These are phyloP conservation scores for Emesis castigata DNA, from an alignment of 2,888 invertebrate genomes.

Conservation along the genomic window DNA sequence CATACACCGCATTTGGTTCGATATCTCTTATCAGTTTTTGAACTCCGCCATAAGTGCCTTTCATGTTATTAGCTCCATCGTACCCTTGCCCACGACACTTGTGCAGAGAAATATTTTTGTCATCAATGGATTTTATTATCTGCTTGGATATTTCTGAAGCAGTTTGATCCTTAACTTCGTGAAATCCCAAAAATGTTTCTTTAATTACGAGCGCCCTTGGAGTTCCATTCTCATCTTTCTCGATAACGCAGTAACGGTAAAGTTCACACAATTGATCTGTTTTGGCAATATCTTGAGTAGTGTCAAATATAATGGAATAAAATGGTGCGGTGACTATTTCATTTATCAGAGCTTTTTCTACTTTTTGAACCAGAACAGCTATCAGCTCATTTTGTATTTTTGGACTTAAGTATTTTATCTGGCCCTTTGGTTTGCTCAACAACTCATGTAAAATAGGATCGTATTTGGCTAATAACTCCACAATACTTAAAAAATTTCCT, in stretches of 20 bases:
- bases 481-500: slow-evolving; percentile 54
- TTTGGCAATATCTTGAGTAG: slow-evolving; percentile 56
- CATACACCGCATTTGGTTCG: slow-evolving; percentile 39
- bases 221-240: slow-evolving; percentile 44
- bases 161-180: slow-evolving; percentile 53
- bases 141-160: slow-evolving; percentile 51
- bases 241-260: slow-evolving; percentile 48
- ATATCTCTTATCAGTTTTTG: slow-evolving; percentile 38
- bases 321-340: slow-evolving; percentile 51
- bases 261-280: slow-evolving; percentile 46
- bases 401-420: slow-evolving; percentile 52
- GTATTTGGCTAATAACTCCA: slow-evolving; percentile 19
- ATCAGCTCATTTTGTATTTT: slow-evolving; percentile 41
- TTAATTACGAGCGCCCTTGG: slow-evolving; percentile 42
- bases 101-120: slow-evolving; percentile 48
- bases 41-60: slow-evolving; percentile 35
- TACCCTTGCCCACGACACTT: slow-evolving; percentile 38
- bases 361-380: slow-evolving; percentile 41
- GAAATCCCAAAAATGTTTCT: slow-evolving; percentile 56
- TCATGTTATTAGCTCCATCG: slow-evolving; percentile 30
- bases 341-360: slow-evolving; percentile 52
- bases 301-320: slow-evolving; percentile 56
- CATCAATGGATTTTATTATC: slow-evolving; percentile 50
- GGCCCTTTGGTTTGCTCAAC: slow-evolving; percentile 44
- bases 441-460: slow-evolving; percentile 6